Base-by-base conservation (phyloP, 2,888 invertebrate genomes). In the Malacosoma neustria region DNA sequence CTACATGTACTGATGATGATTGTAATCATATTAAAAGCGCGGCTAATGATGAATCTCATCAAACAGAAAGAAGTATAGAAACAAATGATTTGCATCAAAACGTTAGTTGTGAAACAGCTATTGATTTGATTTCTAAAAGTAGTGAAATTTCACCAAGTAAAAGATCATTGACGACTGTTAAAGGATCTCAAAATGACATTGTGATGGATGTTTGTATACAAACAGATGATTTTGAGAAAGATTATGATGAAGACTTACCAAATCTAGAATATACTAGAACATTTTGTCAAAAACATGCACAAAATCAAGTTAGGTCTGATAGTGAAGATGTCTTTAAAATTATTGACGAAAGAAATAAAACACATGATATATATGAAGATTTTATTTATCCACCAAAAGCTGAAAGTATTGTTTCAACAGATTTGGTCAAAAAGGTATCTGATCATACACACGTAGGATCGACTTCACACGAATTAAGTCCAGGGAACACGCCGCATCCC, bases 31-130 rank as follows among this genome's bases (percentile, higher is more conserved):
- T n/a, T n/a, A n/a, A n/a, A n/a, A n/a, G n/a, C n/a, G n/a, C n/a
- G n/a, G n/a, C n/a, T n/a, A n/a, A n/a, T n/a, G n/a, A n/a, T n/a
- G n/a, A n/a, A n/a, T n/a, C n/a, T n/a, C n/a, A n/a, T n/a, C n/a
- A n/a, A n/a, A n/a, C n/a, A n/a, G n/a, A n/a, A n/a, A n/a, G n/a
- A n/a, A n/a, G n/a, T 5, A 33, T 11, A 3, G 33, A 33, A 33
- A 7, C 11, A 11, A 9, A 11, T 33, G 12, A 15, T 22, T 3
- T 33, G 13, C 6, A 29, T 37, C 33, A 37, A 34, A 37, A 33
- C 34, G 32, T 30, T 34, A 37, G 33, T 39, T 30, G 29, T 14
- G 35, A 35, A 35, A 31, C n/a, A 29, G 22, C 15, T 33, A 39
- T 35, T 39, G 38, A 39, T 12, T 13, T 11, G 11, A 31, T n/a